phyloP scores from a whole-genome alignment of 2,113 vertebrate genomes.

The Osmerus mordax region DNA sequence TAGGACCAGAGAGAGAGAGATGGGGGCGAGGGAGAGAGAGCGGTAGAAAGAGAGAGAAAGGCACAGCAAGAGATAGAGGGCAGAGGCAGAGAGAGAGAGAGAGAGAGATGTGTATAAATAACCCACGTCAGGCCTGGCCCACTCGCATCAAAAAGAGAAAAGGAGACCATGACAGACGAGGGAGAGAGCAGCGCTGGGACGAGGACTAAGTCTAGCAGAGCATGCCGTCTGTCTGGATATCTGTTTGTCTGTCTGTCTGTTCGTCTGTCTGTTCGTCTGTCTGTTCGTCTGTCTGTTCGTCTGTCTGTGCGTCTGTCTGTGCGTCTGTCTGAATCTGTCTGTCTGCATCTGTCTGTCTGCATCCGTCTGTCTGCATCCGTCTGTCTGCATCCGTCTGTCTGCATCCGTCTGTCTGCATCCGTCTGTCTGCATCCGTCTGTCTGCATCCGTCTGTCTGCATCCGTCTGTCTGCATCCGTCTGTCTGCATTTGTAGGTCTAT shows the following conservation, averaged over 20 bases:
- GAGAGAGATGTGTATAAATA: slow-evolving; percentile 29
- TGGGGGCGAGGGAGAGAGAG: slow-evolving; percentile 1
- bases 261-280: too few species aligned
- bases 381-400: slow-evolving; percentile 19
- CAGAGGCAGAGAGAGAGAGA: background rate
- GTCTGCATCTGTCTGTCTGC: too few species aligned
- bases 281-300: too few species aligned
- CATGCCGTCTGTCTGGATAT: too few species aligned
- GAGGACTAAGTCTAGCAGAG: background rate
- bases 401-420: too few species aligned
- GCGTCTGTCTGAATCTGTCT: too few species aligned
- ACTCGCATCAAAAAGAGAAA: slow-evolving; percentile 38
- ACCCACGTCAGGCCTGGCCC: slow-evolving; percentile 21
- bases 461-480: too few species aligned
- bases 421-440: too few species aligned
- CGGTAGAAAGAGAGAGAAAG: background rate
- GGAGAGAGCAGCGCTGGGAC: slow-evolving; percentile 27
- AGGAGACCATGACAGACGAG: slow-evolving; percentile 40
- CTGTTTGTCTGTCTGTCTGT: too few species aligned
- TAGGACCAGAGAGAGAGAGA: slow-evolving; percentile 3
- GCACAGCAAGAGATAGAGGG: slow-evolving; percentile 5
- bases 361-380: background rate
- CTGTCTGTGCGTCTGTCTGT: too few species aligned
- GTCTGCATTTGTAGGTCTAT: slow-evolving; percentile 1
- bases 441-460: background rate